Evolutionary conservation across 1,140 invertebrate genomes (phyloP), one percentile per base, ranked within the genome.

Genomic region (Copidosoma floridanum): DNA sequence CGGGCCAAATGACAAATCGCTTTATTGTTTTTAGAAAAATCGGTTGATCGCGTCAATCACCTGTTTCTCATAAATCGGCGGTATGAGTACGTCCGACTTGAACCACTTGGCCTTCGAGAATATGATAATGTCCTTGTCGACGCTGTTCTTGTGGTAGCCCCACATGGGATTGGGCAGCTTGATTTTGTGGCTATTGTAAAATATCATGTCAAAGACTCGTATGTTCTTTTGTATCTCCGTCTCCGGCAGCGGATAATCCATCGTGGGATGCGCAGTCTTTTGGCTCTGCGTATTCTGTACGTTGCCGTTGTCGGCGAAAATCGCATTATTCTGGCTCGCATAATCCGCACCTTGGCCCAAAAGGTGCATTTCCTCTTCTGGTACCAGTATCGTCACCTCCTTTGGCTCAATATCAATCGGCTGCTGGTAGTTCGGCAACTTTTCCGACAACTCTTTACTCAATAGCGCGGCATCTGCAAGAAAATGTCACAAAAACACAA

Each of bases 31-130:
- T n/a, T n/a, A n/a, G n/a, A n/a, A n/a, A n/a, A n/a, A n/a, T n/a
- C n/a, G n/a, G n/a, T n/a, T n/a, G n/a, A n/a, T n/a, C n/a, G n/a
- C n/a, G 29, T 32, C 12, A 32, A 8, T 32, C 55, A 61, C 58
- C 58, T 55, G 58, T 50, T 50, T 47, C 50, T 61, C 51, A 24
- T 55, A 61, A 23, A 61, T 40, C n/a, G 58, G 58, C 20, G 52
- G 44, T 32, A 55, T 61, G 11, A 48, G n/a, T 7, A 55, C 52
- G 32, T 61, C 27, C 0, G 58, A 55, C 18, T 55, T 61, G 23
- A 61, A 55, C 52, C 52, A 61, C 14, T 50, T 54, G 12, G 52
- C 37, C 37, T 55, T 61, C 4, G 51, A 61, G 24, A 61, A 61
- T 26, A 61, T 55, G 11, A 61, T 55, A 7, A 61, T 54, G 21